phyloP scores from a whole-genome alignment of 1,140 invertebrate species.

The Plutomurus gul region DNA sequence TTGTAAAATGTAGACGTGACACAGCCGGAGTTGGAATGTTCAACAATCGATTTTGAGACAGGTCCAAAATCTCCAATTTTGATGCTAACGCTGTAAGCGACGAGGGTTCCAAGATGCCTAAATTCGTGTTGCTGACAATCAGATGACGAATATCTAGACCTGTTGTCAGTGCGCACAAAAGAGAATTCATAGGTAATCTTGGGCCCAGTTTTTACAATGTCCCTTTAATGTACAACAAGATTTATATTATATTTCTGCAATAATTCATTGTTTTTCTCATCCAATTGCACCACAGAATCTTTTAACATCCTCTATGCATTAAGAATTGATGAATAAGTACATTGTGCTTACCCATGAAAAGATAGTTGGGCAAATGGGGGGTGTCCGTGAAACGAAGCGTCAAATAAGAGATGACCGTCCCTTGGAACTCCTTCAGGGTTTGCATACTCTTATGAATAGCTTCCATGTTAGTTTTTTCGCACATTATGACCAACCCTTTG shows the following conservation, averaged over 20 bases:
- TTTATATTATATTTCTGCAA: too few relatives aligned
- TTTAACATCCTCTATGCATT: too few relatives aligned
- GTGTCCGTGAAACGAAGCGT: slow-evolving; percentile 81
- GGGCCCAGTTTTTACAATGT: background rate
- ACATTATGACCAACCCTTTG: slow-evolving; percentile 81
- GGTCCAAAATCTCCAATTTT: slow-evolving; percentile 78
- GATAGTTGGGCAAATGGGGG: slow-evolving; percentile 78
- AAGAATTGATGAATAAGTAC: background rate
- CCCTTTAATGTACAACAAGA: too few relatives aligned
- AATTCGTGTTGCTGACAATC: slow-evolving; percentile 80
- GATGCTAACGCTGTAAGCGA: slow-evolving; percentile 81
- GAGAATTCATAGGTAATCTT: background rate
- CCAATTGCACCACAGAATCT: too few relatives aligned
- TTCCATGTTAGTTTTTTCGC: slow-evolving; percentile 76
- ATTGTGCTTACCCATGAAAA: slow-evolving; percentile 68
- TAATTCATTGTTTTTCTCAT: too few relatives aligned
- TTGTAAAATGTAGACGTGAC: slow-evolving; percentile 75
- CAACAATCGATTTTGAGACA: slow-evolving; percentile 76
- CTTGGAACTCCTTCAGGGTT: slow-evolving; percentile 69
- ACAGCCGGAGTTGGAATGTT: slow-evolving; percentile 79
- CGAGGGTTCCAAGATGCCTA: slow-evolving; percentile 82
- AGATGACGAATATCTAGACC: slow-evolving; percentile 83
- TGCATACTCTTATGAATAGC: slow-evolving; percentile 76
- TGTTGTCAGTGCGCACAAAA: background rate
- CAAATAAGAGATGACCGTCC: slow-evolving; percentile 79